phyloP scores from a whole-genome alignment of 2,797 vertebrate genomes.

The Fringilla coelebs region DNA sequence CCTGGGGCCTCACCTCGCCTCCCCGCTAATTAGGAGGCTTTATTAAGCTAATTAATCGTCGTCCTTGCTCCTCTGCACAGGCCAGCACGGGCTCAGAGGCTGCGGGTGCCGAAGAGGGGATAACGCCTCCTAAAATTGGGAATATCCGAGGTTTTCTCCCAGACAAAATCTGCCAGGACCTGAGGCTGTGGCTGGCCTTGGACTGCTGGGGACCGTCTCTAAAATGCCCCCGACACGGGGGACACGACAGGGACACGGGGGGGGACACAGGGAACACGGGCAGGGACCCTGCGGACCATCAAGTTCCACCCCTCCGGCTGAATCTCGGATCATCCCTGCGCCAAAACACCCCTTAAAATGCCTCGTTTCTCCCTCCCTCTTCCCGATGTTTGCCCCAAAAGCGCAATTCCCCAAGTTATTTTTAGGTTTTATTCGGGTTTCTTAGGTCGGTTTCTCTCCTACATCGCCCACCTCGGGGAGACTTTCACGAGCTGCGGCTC shows the following conservation, averaged over 20 bases:
- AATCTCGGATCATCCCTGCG: not conserved
- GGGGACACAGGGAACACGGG: not conserved
- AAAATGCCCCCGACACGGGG: not conserved
- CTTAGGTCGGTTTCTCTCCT: not conserved
- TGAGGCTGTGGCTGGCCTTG: not conserved
- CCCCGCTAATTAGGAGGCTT: not conserved
- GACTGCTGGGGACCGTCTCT: no score
- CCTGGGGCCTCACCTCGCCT: not conserved
- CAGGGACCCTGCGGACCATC: not conserved
- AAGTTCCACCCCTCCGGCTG: not conserved
- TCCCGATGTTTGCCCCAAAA: not conserved
- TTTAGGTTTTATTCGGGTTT: not conserved
- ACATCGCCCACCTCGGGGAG: accelerated
- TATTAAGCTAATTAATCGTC: not conserved
- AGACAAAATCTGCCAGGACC: not conserved
- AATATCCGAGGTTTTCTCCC: not conserved
- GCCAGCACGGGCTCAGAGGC: not conserved
- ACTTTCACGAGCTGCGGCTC: not conserved
- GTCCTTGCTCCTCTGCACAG: not conserved
- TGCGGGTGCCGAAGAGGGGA: no score
- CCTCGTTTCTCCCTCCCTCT: not conserved
- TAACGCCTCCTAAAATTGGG: not conserved
- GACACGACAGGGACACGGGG: not conserved
- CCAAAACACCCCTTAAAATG: not conserved
- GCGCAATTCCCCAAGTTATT: no score